Percentiles rank a stretch among this genome's conserved stretches.
These are phyloP conservation scores for Macrobrachium rosenbergii DNA, from an alignment of 1,140 invertebrate genomes.

Conservation along the genomic window DNA sequence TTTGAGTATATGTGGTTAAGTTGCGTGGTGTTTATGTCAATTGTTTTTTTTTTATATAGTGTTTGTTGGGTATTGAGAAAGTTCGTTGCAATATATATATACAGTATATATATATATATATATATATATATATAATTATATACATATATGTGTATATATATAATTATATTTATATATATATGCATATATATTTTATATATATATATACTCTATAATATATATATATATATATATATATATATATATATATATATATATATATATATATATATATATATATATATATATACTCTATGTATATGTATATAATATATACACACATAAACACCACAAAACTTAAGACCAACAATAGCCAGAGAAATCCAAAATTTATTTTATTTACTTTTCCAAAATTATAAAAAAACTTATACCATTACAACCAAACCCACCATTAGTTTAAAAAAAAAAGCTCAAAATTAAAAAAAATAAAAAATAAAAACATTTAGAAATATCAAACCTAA, in stretches of 20 bases:
- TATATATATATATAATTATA: conserved; percentile 15
- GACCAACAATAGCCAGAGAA: too few relatives aligned
- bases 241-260: conserved; percentile 29
- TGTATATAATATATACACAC: too few relatives aligned
- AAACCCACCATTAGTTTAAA: neutral
- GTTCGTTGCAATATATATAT: too few relatives aligned
- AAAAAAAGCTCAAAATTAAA: too few relatives aligned
- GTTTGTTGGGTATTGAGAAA: too few relatives aligned
- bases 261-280: conserved; percentile 15
- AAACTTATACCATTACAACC: neutral
- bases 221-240: conserved; percentile 14
- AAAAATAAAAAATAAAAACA: too few relatives aligned
- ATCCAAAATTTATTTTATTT: too few relatives aligned
- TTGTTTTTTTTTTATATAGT: too few relatives aligned
- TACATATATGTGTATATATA: conserved; percentile 23
- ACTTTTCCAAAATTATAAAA: too few relatives aligned
- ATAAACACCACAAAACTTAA: neutral
- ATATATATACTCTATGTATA: too few relatives aligned
- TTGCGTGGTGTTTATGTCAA: too few relatives aligned
- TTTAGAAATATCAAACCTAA: neutral
- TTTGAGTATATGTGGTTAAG: too few relatives aligned
- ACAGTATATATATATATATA: neutral
- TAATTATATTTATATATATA: neutral
- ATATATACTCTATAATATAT: neutral
- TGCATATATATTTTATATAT: conserved; percentile 1